phyloP scores from a whole-genome alignment of 2,888 invertebrate species.

The Strigamia transsilvanica region DNA sequence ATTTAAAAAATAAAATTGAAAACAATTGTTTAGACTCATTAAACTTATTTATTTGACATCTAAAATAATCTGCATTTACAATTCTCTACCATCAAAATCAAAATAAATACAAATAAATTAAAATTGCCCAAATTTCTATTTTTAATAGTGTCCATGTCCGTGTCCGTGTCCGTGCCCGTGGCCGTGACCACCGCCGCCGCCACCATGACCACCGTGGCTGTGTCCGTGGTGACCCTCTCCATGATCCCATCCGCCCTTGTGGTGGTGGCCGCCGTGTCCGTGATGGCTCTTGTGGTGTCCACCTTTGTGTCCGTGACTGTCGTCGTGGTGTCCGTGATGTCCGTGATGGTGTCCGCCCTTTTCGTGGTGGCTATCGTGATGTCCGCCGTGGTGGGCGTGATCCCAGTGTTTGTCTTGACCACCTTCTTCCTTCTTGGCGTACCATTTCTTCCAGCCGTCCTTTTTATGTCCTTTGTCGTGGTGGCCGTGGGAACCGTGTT shows the following conservation, averaged over 20 bases:
- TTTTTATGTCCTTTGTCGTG: conserved; percentile 33
- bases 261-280: not conserved
- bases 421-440: conserved; percentile 55
- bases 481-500: conserved; percentile 50
- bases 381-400: conserved; percentile 53
- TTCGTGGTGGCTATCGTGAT: conserved; percentile 53
- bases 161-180: no score
- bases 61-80: conserved; percentile 5
- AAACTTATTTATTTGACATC: not conserved
- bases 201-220: conserved; percentile 9
- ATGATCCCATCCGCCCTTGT: not conserved
- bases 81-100: not conserved
- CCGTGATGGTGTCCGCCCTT: conserved; percentile 31
- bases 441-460: conserved; percentile 55
- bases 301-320: not conserved
- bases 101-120: not conserved
- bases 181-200: not conserved
- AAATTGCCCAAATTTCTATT: not conserved
- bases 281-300: not conserved
- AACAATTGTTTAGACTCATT: not conserved
- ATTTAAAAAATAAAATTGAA: no score
- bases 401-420: conserved; percentile 55
- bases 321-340: conserved; percentile 1
- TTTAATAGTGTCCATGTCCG: not conserved
- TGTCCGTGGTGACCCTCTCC: conserved; percentile 22